phyloP scores from a whole-genome alignment of 2,888 invertebrate genomes.

The Thumatha senex region DNA sequence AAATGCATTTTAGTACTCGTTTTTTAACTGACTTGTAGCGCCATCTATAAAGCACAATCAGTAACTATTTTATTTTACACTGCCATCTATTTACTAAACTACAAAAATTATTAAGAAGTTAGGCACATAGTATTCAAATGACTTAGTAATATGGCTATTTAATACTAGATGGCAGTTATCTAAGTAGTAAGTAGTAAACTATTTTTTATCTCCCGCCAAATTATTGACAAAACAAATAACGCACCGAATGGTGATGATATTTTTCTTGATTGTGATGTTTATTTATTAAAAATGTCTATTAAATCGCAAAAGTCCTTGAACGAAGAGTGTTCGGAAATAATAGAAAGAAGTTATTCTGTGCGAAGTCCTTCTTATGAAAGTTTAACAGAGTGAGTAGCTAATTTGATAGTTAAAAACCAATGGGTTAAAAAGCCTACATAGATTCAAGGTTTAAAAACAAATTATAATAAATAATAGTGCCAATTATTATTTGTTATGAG shows the following conservation, averaged over 20 bases:
- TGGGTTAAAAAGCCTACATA: no score
- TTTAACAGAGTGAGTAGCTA: constrained; percentile 53
- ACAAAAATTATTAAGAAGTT: background rate
- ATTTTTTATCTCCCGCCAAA: background rate
- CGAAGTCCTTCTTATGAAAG: constrained; percentile 68
- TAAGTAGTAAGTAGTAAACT: background rate
- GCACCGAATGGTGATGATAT: no score
- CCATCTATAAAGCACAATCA: background rate
- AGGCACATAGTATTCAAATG: background rate
- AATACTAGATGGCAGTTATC: constrained; percentile 7
- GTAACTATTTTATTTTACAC: background rate
- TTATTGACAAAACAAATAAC: constrained; percentile 51
- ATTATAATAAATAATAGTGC: no score
- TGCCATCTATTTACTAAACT: background rate
- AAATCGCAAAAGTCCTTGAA: constrained; percentile 69
- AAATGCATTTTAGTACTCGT: no score
- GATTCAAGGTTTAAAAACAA: no score
- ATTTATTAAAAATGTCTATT: constrained; percentile 58
- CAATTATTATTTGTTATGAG: no score
- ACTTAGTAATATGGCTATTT: background rate
- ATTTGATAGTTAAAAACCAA: no score
- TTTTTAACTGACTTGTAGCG: background rate
- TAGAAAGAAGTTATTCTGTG: constrained; percentile 66
- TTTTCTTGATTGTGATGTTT: no score
- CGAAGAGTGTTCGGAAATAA: constrained; percentile 69